Conservation (phyloP, 2,797 vertebrate genomes). For the Graptemys geographica region DNA sequence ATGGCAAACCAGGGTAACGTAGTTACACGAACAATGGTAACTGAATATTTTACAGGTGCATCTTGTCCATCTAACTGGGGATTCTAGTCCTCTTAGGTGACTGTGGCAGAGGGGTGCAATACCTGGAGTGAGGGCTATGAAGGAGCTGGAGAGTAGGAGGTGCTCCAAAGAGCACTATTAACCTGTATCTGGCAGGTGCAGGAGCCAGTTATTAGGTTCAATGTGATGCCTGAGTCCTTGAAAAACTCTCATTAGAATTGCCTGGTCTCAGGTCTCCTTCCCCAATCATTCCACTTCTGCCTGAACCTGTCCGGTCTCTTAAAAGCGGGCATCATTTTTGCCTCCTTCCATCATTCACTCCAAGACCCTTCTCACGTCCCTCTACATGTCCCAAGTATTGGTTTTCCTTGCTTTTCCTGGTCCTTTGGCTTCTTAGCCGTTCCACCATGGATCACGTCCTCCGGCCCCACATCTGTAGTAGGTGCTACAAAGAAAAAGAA, state of each 20-base stretch:
- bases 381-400: neutral
- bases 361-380: neutral
- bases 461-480: neutral
- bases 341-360: neutral
- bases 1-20: neutral
- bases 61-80: neutral
- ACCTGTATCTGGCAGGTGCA: fast-evolving
- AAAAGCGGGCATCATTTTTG: neutral
- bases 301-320: neutral
- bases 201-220: neutral
- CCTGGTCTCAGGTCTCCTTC: neutral
- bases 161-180: neutral
- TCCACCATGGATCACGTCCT: neutral
- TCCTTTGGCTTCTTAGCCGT: neutral
- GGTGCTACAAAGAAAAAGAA: neutral
- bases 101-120: neutral
- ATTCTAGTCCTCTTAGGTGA: neutral
- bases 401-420: fast-evolving
- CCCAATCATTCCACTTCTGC: neutral
- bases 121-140: neutral
- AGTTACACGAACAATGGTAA: neutral
- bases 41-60: neutral
- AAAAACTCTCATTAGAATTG: neutral
- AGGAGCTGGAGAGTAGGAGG: neutral
- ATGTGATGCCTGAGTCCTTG: fast-evolving